A percentile compares a stretch with the other conserved stretches of the same genome.
Evolutionary conservation across 37 sponge, comb jelly and placozoan genomes (phyloP).

Genomic region (Halichondria panicea): DNA sequence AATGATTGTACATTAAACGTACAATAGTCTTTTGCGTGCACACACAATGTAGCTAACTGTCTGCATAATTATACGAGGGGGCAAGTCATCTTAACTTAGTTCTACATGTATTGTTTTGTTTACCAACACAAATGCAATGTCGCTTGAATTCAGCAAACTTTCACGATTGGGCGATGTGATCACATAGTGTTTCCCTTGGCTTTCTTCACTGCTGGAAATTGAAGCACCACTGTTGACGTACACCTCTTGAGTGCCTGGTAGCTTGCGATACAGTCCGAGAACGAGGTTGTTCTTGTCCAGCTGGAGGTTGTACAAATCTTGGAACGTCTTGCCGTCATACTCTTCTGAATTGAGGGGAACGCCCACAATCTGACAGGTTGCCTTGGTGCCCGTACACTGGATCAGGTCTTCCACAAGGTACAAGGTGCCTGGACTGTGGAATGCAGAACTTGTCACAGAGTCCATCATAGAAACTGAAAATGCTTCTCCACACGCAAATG

Average conservation of each 20-base stretch:
- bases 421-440: slow-evolving; percentile 46
- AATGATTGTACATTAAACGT: no score
- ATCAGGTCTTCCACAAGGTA: slow-evolving; percentile 35
- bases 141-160: no score
- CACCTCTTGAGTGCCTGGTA: no score
- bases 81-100: no score
- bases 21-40: no score
- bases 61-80: no score
- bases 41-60: no score
- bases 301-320: slow-evolving; percentile 27
- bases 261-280: slow-evolving; percentile 35
- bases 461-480: slow-evolving; percentile 67
- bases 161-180: slow-evolving; percentile 48
- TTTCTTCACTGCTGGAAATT: neutral
- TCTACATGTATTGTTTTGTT: no score
- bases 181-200: slow-evolving; percentile 18
- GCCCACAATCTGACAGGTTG: neutral
- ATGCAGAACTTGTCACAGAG: slow-evolving; percentile 53
- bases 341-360: neutral
- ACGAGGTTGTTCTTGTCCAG: slow-evolving; percentile 15
- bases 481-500: slow-evolving; percentile 69
- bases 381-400: neutral
- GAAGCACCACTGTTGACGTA: neutral
- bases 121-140: no score
- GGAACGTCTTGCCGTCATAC: slow-evolving; percentile 6